Percentiles rank a stretch among this genome's conserved stretches.
Conservation (phyloP, 2,888 invertebrate species). For the Morinoia aosen region DNA sequence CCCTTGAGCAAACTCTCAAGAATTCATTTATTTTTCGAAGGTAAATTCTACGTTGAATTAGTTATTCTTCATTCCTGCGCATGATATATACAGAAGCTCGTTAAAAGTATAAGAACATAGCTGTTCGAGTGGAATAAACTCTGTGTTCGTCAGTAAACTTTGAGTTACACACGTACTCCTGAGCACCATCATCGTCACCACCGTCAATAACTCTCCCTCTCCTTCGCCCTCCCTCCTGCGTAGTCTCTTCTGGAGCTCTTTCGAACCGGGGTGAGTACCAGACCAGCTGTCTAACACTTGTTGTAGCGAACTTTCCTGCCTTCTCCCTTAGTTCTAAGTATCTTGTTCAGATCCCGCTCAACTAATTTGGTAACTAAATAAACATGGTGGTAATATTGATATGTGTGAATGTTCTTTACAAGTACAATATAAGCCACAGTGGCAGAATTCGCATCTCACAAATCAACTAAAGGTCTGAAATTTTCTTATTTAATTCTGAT, state of each 20-base stretch:
- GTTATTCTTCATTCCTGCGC: background rate
- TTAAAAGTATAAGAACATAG: background rate
- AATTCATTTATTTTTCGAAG: background rate
- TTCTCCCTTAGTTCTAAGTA: background rate
- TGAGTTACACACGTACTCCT: background rate
- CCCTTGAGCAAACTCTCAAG: background rate
- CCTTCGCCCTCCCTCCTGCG: slow-evolving; percentile 70
- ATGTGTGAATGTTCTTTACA: background rate
- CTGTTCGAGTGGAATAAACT: background rate
- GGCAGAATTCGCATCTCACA: background rate
- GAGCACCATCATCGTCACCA: background rate
- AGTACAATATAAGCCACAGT: background rate
- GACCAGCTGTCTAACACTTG: background rate
- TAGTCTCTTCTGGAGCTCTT: slow-evolving; percentile 99
- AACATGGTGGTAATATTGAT: too few species aligned
- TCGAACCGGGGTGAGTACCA: slow-evolving; percentile 95
- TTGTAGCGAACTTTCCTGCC: background rate
- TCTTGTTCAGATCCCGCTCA: background rate
- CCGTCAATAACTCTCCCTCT: slow-evolving; percentile 26
- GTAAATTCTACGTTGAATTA: background rate
- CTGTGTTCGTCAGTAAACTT: background rate
- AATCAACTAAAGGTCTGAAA: background rate
- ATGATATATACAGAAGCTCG: background rate
- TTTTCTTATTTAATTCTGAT: background rate
- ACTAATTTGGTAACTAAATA: too few species aligned